These are phyloP conservation scores for Otocyon megalotis DNA, from an alignment of 2,113 vertebrate species.

Conservation along the genomic window DNA sequence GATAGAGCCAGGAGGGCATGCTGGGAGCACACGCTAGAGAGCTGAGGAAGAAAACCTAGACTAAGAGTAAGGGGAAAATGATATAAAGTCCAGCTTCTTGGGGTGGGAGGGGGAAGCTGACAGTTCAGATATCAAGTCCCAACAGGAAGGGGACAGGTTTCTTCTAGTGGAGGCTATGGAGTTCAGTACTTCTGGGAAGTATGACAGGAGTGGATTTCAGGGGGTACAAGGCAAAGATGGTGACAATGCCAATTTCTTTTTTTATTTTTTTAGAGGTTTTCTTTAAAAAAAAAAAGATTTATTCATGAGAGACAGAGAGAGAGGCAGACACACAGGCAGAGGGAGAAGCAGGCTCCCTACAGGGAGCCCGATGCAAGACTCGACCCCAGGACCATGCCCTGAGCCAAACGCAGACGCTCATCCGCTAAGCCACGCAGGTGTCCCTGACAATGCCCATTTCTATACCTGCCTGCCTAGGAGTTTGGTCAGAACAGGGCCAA, in stretches of 20 bases:
- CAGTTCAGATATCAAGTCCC: background rate
- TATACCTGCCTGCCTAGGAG: background rate
- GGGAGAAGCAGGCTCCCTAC: no score
- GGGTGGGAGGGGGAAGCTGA: background rate
- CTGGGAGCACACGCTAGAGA: background rate
- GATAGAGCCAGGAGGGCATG: background rate
- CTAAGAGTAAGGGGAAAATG: constrained; percentile 4
- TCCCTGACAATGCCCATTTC: background rate
- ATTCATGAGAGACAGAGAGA: no score
- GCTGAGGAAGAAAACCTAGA: constrained; percentile 3
- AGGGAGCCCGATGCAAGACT: no score
- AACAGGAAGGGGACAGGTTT: background rate
- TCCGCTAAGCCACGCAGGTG: no score
- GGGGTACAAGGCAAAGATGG: background rate
- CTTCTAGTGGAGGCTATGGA: background rate
- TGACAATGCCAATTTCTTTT: background rate
- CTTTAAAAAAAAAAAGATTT: no score
- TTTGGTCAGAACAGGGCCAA: background rate
- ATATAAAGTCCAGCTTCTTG: background rate
- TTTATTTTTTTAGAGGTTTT: no score
- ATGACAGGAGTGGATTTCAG: background rate
- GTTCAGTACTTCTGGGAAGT: background rate
- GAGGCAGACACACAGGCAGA: no score
- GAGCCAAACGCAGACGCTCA: no score
- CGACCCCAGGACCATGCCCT: no score